A percentile compares a stretch with the other conserved stretches of the same genome.
These are phyloP conservation scores for Antechinus stuartii DNA, from an alignment of 2,113 vertebrate species.

Conservation along the genomic window DNA sequence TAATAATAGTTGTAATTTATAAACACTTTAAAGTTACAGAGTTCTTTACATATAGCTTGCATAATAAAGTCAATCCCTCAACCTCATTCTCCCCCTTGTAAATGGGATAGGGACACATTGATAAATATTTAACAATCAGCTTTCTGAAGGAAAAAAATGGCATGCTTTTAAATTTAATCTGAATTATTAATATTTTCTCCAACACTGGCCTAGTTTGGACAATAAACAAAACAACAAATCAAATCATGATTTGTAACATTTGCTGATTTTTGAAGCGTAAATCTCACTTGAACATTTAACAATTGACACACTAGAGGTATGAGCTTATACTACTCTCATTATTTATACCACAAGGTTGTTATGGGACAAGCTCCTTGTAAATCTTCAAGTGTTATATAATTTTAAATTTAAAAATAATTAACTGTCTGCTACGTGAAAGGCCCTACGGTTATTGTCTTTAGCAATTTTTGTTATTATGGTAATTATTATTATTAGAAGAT, in stretches of 20 bases:
- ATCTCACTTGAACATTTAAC: neutral
- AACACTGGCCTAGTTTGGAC: neutral
- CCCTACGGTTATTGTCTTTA: neutral
- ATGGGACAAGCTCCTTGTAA: neutral
- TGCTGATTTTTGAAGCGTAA: neutral
- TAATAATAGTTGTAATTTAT: neutral
- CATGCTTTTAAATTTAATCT: neutral
- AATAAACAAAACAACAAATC: neutral
- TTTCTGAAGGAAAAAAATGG: neutral
- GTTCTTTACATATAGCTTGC: neutral
- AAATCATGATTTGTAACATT: neutral
- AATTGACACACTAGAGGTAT: neutral
- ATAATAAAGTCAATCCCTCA: neutral
- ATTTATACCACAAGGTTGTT: neutral
- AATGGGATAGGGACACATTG: neutral
- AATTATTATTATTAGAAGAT: neutral
- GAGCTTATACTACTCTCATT: neutral
- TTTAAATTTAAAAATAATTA: neutral
- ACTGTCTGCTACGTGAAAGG: neutral
- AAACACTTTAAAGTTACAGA: neutral
- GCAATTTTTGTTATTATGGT: neutral
- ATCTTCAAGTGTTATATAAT: neutral
- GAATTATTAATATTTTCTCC: neutral
- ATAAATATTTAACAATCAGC: neutral
- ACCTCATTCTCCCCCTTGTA: neutral